A percentile compares a stretch with the other conserved stretches of the same genome.
phyloP scores from a whole-genome alignment of 2,113 vertebrate genomes.

The Stigmatopora nigra region DNA sequence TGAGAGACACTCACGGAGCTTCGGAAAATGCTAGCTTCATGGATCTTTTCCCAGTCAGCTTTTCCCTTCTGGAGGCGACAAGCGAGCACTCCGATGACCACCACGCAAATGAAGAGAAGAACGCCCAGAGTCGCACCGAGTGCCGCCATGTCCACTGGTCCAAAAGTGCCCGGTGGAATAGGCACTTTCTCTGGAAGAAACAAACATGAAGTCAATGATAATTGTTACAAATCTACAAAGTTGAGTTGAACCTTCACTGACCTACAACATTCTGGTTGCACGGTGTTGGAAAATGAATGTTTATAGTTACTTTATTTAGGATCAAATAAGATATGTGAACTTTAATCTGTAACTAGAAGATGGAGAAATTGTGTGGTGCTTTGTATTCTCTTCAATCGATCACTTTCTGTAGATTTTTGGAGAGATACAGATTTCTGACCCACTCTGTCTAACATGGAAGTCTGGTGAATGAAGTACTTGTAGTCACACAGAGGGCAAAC shows the following conservation, averaged over 20 bases:
- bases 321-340: too few relatives aligned
- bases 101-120: slow-evolving; percentile 65
- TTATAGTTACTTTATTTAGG: too few relatives aligned
- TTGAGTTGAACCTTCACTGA: not conserved
- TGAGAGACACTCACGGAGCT: slow-evolving; percentile 55
- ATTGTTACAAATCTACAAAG: not conserved
- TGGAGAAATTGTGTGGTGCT: too few relatives aligned
- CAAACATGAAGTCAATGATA: not conserved
- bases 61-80: slow-evolving; percentile 30
- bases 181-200: slow-evolving; percentile 7
- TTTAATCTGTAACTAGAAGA: too few relatives aligned
- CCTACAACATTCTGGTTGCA: not conserved
- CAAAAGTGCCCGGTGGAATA: slow-evolving; percentile 4
- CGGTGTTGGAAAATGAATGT: too few relatives aligned
- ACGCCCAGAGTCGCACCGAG: slow-evolving; percentile 70
- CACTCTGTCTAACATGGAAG: not conserved
- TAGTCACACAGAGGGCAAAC: not conserved
- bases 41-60: slow-evolving; percentile 58
- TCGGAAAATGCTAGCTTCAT: slow-evolving; percentile 60
- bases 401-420: too few relatives aligned
- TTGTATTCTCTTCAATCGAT: too few relatives aligned
- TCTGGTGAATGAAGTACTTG: not conserved
- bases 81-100: slow-evolving; percentile 63
- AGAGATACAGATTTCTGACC: not conserved
- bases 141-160: slow-evolving; percentile 65